Evolutionary conservation across 2,797 vertebrate species (phyloP).

Genomic region (Artibeus lituratus): DNA sequence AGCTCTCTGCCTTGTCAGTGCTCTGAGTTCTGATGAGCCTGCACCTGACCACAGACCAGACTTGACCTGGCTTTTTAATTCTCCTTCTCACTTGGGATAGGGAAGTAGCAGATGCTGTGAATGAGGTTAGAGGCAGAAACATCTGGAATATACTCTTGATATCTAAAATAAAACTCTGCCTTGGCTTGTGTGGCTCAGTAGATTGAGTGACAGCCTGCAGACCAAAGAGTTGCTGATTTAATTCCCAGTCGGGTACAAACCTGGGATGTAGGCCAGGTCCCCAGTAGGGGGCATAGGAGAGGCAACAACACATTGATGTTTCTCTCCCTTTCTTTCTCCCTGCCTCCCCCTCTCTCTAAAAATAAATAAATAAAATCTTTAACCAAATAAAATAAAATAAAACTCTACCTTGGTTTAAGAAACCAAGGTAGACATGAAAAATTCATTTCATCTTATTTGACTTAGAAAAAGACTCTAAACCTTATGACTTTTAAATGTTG

Average conservation of each 20-base stretch:
- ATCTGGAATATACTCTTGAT: conserved; percentile 12
- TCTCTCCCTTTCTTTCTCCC: no score
- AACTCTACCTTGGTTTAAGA: conserved; percentile 20
- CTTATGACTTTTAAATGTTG: conserved; percentile 22
- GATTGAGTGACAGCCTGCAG: no score
- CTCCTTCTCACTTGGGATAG: not conserved
- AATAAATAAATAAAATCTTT: no score
- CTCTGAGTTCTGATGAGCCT: not conserved
- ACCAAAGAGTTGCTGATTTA: no score
- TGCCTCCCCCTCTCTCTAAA: no score
- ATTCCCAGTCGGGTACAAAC: no score
- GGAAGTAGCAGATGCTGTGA: not conserved
- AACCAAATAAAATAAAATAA: not conserved
- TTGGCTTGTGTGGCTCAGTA: not conserved
- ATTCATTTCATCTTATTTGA: conserved; percentile 11
- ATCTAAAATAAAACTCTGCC: conserved; percentile 14
- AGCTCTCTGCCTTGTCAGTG: not conserved
- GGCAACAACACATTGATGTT: no score
- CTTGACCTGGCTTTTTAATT: not conserved
- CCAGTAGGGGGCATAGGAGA: no score
- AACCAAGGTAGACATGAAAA: not conserved
- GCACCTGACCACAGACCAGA: not conserved
- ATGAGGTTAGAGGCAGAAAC: not conserved
- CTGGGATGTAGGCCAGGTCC: no score
- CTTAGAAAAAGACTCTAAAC: not conserved